Evolutionary conservation across 2,888 invertebrate species (phyloP).

Genomic region (Gerosis bhagava): DNA sequence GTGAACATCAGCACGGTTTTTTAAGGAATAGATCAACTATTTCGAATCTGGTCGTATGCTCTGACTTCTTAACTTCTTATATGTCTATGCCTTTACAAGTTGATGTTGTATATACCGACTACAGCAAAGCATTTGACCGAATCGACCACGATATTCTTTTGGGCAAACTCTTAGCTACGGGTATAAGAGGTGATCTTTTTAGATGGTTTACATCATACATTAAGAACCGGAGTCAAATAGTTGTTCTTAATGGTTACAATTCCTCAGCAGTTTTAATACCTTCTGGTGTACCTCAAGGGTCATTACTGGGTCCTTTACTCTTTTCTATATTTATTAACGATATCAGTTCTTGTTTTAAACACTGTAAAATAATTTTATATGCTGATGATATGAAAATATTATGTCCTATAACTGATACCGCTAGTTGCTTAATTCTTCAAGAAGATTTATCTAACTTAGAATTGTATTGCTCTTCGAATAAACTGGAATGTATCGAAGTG

Average conservation of each 20-base stretch:
- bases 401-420: neutral
- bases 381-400: slow-evolving; percentile 26
- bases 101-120: slow-evolving; percentile 21
- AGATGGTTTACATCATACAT: slow-evolving; percentile 26
- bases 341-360: slow-evolving; percentile 8
- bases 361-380: slow-evolving; percentile 3
- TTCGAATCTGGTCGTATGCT: slow-evolving; percentile 2
- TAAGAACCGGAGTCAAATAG: slow-evolving; percentile 17
- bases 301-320: slow-evolving; percentile 16
- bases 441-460: slow-evolving; percentile 1
- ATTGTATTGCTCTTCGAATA: neutral
- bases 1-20: slow-evolving; percentile 1
- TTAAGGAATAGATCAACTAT: slow-evolving; percentile 7
- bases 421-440: neutral
- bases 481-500: slow-evolving; percentile 10
- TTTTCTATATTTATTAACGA: slow-evolving; percentile 19
- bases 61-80: slow-evolving; percentile 12
- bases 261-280: slow-evolving; percentile 6
- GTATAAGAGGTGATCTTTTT: slow-evolving; percentile 22
- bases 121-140: slow-evolving; percentile 22
- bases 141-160: slow-evolving; percentile 18
- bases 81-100: slow-evolving; percentile 11
- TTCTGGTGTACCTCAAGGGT: slow-evolving; percentile 25
- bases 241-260: slow-evolving; percentile 16
- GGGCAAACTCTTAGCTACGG: slow-evolving; percentile 2